Conservation (phyloP, 2,797 vertebrate species). For the Apogon hyalosoma region DNA sequence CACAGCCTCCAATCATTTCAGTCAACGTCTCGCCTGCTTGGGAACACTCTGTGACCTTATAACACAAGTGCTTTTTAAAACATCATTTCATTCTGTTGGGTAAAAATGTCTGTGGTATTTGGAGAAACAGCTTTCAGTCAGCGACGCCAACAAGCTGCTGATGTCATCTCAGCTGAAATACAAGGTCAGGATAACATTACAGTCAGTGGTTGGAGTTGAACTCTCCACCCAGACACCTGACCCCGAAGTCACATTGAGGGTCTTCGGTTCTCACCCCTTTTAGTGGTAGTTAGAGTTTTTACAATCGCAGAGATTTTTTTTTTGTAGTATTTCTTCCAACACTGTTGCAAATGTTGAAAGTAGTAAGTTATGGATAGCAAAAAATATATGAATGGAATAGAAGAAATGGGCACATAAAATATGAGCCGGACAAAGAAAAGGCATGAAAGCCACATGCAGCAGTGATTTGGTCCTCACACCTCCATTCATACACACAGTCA, state of each 20-base stretch:
- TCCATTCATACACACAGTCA: no score
- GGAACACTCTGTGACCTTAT: conserved; percentile 7
- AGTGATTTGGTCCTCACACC: no score
- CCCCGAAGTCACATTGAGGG: conserved; percentile 9
- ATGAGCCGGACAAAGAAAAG: no score
- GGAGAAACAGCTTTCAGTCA: conserved; percentile 8
- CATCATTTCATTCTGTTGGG: background rate
- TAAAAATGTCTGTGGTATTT: background rate
- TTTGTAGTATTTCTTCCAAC: no score
- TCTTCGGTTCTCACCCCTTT: background rate
- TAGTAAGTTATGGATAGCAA: no score
- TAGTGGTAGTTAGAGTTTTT: background rate
- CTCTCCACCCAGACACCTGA: conserved; percentile 2
- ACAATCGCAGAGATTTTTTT: background rate
- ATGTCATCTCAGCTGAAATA: conserved; percentile 13
- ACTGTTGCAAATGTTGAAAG: no score
- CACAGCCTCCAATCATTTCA: conserved; percentile 14
- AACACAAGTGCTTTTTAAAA: conserved; percentile 22
- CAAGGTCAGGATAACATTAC: background rate
- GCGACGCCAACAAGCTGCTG: background rate
- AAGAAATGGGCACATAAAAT: no score
- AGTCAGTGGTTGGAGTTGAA: conserved; percentile 3
- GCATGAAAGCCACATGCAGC: no score
- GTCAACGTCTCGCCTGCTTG: conserved; percentile 27
- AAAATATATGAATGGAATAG: no score